Conservation (phyloP, 2,888 invertebrate genomes). For the Philaethria dido region DNA sequence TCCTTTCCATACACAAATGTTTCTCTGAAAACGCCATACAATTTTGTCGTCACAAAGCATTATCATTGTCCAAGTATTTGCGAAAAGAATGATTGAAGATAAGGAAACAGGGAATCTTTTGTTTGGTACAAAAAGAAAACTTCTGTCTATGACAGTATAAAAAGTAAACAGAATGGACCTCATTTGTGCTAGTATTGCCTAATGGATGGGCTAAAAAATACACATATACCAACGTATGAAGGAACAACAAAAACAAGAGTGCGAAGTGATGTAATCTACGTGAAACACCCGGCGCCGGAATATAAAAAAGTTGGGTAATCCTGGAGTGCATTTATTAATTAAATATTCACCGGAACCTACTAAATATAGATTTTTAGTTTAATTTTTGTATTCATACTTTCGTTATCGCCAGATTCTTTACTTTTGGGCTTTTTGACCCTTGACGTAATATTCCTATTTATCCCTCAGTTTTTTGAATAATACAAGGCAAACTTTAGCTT, state of each 20-base stretch:
- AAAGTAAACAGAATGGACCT: constrained; percentile 12
- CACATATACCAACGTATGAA: not conserved
- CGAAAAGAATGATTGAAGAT: constrained; percentile 35
- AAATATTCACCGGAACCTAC: not conserved
- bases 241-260: not conserved
- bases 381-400: too few relatives aligned
- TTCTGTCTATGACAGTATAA: constrained; percentile 31
- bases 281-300: not conserved
- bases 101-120: constrained; percentile 16
- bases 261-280: not conserved
- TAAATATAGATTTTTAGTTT: not conserved
- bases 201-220: constrained; percentile 1
- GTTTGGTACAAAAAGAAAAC: constrained; percentile 23
- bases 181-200: constrained; percentile 1
- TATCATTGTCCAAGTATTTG: constrained; percentile 35
- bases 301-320: not conserved
- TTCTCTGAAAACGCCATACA: not conserved
- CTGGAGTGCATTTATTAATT: not conserved
- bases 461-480: too few relatives aligned
- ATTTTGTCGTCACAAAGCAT: constrained; percentile 36
- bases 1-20: too few relatives aligned
- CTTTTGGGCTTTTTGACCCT: too few relatives aligned
- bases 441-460: too few relatives aligned
- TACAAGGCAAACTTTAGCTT: too few relatives aligned
- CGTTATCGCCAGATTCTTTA: too few relatives aligned